Base-by-base conservation (phyloP, 2,888 invertebrate genomes). In the Stegophylla sp. region DNA sequence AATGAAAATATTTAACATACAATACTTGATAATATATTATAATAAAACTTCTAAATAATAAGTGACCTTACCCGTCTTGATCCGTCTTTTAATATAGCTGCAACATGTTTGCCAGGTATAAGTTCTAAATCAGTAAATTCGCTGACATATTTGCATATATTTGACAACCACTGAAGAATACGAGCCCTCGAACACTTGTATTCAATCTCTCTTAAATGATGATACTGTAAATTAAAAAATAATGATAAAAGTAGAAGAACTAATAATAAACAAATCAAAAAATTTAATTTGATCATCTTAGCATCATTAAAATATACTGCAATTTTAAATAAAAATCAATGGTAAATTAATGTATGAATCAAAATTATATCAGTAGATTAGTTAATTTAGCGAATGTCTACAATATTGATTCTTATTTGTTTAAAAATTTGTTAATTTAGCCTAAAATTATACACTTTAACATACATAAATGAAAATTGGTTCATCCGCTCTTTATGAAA, bases 101-200 rank as follows among this genome's bases (percentile, higher is more conserved):
- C 51, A 1, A 26, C 3, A 41, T 79, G 69, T n/a, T 9, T 59
- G 1, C 79, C 79, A 13, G 79, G 71, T 9, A 34, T 12, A 59
- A 79, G n/a, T 1, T 12, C 2, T 23, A 79, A 17, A 5, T 0
- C 9, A 34, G 0, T 13, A 61, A 17, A 41, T 0, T n/a, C 1
- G 48, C 20, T 0, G 7, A 71, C 10, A 51, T 61, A 4, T 0
- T 3, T 12, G 23, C 79, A 79, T 12, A 79, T 71, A 41, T 79
- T 79, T 48, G 79, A 79, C 71, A 79, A 51, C 71, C 79, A 79
- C 26, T 71, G 79, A 17, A 79, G 2, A 59, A 63, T 2, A 0
- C 51, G 79, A 41, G 79, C 43, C 26, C 48, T 79, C 3, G 79
- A 79, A 63, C 79, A 79, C n/a, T 41, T 61, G 4, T 7, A 43